phyloP scores from a whole-genome alignment of 2,888 invertebrate species.

The Octonoba sinensis region DNA sequence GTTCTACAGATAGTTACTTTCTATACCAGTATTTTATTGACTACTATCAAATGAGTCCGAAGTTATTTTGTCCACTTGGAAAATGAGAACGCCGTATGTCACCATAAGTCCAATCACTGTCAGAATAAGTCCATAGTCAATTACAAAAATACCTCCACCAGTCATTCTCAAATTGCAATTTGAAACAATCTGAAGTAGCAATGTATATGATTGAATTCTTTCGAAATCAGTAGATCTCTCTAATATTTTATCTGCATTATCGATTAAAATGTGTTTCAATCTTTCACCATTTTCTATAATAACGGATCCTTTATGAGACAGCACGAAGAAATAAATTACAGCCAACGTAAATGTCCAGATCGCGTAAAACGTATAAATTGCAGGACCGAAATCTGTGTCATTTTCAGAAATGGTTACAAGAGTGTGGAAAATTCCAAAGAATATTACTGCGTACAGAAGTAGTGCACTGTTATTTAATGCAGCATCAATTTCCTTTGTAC shows the following conservation, averaged over 20 bases:
- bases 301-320: slow-evolving; percentile 13
- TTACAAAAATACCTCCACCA: slow-evolving; percentile 39
- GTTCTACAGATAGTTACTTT: no score
- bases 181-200: background rate
- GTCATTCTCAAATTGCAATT: slow-evolving; percentile 15
- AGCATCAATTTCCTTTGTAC: slow-evolving; percentile 13
- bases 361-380: no score
- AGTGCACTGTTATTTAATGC: slow-evolving; percentile 22
- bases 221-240: no score
- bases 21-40: no score
- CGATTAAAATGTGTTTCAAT: slow-evolving; percentile 15
- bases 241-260: slow-evolving; percentile 6
- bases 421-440: slow-evolving; percentile 27
- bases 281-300: slow-evolving; percentile 13
- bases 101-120: slow-evolving; percentile 28
- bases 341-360: slow-evolving; percentile 8
- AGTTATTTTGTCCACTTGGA: slow-evolving; percentile 19
- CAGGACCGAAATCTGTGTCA: no score
- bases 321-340: background rate
- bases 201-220: no score
- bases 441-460: slow-evolving; percentile 12
- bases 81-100: slow-evolving; percentile 36
- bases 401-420: background rate
- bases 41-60: no score
- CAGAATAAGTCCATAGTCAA: slow-evolving; percentile 29